Conservation (phyloP, 1,140 invertebrate genomes). For the Rhopalosiphum maidis region DNA sequence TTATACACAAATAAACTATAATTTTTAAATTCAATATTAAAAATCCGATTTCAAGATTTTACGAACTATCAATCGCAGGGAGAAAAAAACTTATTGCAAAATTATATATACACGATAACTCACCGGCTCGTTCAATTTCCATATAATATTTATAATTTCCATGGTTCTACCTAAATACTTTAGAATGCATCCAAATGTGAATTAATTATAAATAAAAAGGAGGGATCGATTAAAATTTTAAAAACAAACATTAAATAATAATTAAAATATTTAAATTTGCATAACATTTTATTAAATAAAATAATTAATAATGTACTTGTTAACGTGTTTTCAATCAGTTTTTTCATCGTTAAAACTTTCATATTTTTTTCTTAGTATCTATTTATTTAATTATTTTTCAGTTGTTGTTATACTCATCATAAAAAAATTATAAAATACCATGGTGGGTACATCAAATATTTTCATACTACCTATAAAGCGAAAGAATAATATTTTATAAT, state of each 20-base stretch:
- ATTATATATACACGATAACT: too few species aligned
- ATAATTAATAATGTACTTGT: background rate
- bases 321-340: background rate
- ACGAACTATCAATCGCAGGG: too few species aligned
- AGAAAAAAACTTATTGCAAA: background rate
- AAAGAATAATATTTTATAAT: constrained; percentile 13
- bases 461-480: background rate
- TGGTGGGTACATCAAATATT: background rate
- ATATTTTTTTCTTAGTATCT: background rate
- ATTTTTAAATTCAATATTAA: too few species aligned
- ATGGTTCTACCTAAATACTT: background rate
- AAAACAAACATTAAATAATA: background rate
- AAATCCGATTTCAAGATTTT: background rate
- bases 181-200: background rate
- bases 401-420: background rate
- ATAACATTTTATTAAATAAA: too few species aligned
- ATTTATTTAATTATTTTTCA: background rate
- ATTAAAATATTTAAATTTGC: too few species aligned
- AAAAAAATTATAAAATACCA: background rate
- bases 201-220: background rate
- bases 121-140: too few species aligned
- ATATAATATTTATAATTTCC: background rate
- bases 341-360: background rate
- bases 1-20: too few species aligned
- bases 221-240: background rate